Evolutionary conservation across 64 coral and sea anemone genomes (phyloP), one percentile per base, ranked within the genome.

Genomic region (Dendronephthya gigantea): DNA sequence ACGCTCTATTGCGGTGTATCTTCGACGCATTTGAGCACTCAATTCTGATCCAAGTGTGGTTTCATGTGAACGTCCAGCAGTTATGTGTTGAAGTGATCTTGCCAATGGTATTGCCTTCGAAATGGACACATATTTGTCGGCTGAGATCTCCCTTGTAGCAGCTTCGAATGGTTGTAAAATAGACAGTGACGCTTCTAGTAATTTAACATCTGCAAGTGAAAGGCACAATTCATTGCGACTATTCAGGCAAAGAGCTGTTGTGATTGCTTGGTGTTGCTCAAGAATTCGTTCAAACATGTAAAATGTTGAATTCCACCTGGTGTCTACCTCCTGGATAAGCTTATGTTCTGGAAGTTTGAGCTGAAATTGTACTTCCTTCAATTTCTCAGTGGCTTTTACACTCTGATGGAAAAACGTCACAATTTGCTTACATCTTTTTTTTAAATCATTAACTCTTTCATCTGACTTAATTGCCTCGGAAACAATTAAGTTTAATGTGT

Each of bases 261-360:
- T 85, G 1, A 85, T 35, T 32, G 84, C 84, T 38, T 85, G 17
- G 11, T 85, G 49, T 37, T 85, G 84, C 13, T 85, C 84, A 12
- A 65, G 7, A 32, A 85, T 85, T 25, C 49, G 50, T 35, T 85
- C 45, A 35, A 85, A 85, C 84, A 85, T 85, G 35, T 59, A 65
- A 39, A 40, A 85, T 27, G 84, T 85, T 16, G 84, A 85, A 66
- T 37, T 85, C 50, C 84, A 85, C 22, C 52, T 85, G 11, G 84
- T 68, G 9, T 85, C 84, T 31, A 85, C 84, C 35, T 68, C 50
- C 31, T 65, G 52, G 2, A 68, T 25, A 16, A 85, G 84, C 19
- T 85, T 34, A n/a, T 68, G 55, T 17, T 40, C 84, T 38, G 84
- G 15, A 85, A 29, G n/a, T 35, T 39, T 17, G 0, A 43, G 34